Evolutionary conservation across 2,888 invertebrate genomes (phyloP), one percentile per base, ranked within the genome.

Genomic region (Mimumesa dahlbomi): DNA sequence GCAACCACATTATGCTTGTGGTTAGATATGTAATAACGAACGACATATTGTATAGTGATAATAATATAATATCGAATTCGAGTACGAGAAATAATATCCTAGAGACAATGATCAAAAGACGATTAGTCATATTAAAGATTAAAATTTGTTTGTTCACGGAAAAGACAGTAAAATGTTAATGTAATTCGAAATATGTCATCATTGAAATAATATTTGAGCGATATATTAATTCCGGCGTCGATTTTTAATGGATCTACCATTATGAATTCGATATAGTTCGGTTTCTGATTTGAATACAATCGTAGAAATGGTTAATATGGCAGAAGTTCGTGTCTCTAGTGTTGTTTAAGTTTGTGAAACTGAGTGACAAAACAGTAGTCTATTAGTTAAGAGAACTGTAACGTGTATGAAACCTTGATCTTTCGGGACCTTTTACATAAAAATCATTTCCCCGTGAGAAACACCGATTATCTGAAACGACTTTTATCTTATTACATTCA

Each of bases 261-360:
- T 38, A 9, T n/a, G 14, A 14, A 21, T 49, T 45, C 14, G 1
- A 11, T 18, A 22, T 19, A n/a, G 6, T 59, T 52, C 25, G 6
- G 54, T 69, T 19, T 22, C 74, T 81, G 72, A 84, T 83, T 87
- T 86, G 86, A 83, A 65, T 73, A 80, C 73, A 72, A 81, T 75
- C 62, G 82, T 85, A 77, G 70, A 84, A 84, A 81, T 85, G 84
- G 82, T 84, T 87, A 87, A 86, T 84, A 87, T 87, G 87, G 87
- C 85, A 86, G 87, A 85, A 81, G 80, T 78, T 84, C 82, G 83
- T 84, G 83, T 81, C 78, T 82, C 75, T 82, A 78, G 81, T 87
- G 81, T 87, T 87, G 85, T 86, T 86, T 82, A 78, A 84, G 83
- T 85, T 82, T 82, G 79, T 81, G 71, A 80, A 78, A 77, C 67